phyloP scores from a whole-genome alignment of 2,888 invertebrate genomes.

The Drosophila niveifrons region DNA sequence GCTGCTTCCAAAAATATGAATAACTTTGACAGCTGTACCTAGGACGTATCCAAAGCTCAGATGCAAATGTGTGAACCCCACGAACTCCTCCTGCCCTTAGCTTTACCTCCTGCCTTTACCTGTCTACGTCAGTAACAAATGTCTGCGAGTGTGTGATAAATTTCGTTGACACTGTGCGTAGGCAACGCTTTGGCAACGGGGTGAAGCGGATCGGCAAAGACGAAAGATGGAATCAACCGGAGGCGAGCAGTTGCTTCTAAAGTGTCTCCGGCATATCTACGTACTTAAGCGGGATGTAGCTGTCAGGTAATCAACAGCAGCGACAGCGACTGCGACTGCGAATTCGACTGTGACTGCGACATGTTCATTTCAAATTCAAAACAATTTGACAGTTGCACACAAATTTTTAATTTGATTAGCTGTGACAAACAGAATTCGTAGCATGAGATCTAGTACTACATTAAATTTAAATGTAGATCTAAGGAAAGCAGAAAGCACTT shows the following conservation, averaged over 20 bases:
- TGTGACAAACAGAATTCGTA: slow-evolving; percentile 1
- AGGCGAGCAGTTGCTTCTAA: slow-evolving; percentile 21
- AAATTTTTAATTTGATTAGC: slow-evolving; percentile 59
- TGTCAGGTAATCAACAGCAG: slow-evolving; percentile 50
- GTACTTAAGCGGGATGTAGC: slow-evolving; percentile 18
- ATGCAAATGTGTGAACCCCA: slow-evolving; percentile 58
- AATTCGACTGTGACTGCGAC: slow-evolving; percentile 26
- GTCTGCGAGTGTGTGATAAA: slow-evolving; percentile 71
- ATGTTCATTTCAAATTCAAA: slow-evolving; percentile 47
- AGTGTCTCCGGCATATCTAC: slow-evolving; percentile 1
- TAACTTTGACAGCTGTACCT: slow-evolving; percentile 63
- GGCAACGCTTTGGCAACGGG: not conserved
- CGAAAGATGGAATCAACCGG: slow-evolving; percentile 6
- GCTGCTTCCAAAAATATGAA: slow-evolving; percentile 64
- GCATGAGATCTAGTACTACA: not conserved
- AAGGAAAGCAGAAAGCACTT: not conserved
- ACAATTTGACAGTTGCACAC: slow-evolving; percentile 52
- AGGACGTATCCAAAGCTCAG: slow-evolving; percentile 35
- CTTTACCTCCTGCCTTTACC: not conserved
- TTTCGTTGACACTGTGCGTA: slow-evolving; percentile 53
- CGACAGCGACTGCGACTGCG: slow-evolving; percentile 22
- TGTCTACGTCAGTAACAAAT: slow-evolving; percentile 59
- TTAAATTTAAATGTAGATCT: not conserved
- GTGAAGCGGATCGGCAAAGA: not conserved
- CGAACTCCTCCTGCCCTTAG: not conserved